Conservation (phyloP, 2,888 invertebrate species). For the Cordylochernes scorpioides region DNA sequence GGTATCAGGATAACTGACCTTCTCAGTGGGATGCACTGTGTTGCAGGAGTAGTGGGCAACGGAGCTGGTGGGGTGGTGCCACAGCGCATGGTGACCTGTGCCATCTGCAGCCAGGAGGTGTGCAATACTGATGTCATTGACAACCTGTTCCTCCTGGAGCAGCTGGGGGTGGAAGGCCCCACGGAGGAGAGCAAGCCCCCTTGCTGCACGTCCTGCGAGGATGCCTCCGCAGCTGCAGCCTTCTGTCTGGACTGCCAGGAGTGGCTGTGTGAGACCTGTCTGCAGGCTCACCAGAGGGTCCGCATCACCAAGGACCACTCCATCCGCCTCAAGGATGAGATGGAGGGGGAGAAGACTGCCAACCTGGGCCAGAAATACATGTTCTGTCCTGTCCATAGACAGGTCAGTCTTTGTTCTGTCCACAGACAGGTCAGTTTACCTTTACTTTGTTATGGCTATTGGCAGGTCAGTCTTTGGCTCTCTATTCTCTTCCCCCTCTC, state of each 20-base stretch:
- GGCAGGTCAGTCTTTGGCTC: too few relatives aligned
- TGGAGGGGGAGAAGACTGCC: constrained; percentile 31
- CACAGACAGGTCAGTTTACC: too few relatives aligned
- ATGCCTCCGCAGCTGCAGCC: constrained; percentile 49
- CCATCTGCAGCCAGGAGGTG: constrained; percentile 43
- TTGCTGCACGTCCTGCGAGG: constrained; percentile 55
- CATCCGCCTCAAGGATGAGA: constrained; percentile 58
- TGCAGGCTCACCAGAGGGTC: constrained; percentile 59
- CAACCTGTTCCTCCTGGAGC: constrained; percentile 35
- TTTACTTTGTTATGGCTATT: too few relatives aligned
- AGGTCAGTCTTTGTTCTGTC: too few relatives aligned
- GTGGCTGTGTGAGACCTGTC: constrained; percentile 66
- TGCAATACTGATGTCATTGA: constrained; percentile 45
- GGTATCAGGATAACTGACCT: too few relatives aligned
- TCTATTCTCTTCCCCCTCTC: too few relatives aligned
- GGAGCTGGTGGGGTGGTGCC: too few relatives aligned
- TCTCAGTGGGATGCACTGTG: too few relatives aligned
- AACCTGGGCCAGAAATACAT: constrained; percentile 29
- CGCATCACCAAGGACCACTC: constrained; percentile 80
- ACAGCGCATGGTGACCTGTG: too few relatives aligned
- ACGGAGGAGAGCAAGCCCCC: constrained; percentile 21
- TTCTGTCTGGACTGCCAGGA: constrained; percentile 76
- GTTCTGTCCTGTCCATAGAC: constrained; percentile 45
- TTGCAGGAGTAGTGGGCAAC: too few relatives aligned
- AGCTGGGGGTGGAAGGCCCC: constrained; percentile 2